Evolutionary conservation across 1,140 invertebrate species (phyloP).

Genomic region (Drosophila cardini): DNA sequence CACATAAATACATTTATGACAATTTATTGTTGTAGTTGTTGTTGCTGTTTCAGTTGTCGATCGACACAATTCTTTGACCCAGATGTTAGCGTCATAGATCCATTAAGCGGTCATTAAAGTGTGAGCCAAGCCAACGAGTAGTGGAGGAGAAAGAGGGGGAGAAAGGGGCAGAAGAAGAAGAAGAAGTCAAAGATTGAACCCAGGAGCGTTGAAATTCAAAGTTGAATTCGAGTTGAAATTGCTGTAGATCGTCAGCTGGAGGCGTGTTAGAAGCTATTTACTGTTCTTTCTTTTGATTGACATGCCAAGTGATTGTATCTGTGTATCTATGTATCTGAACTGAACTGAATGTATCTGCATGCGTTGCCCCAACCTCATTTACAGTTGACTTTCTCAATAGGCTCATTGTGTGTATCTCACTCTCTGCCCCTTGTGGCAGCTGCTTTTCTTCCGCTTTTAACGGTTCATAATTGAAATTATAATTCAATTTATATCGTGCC

Average conservation of each 20-base stretch:
- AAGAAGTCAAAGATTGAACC: slow-evolving; percentile 32
- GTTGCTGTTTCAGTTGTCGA: slow-evolving; percentile 7
- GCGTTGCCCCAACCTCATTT: slow-evolving; percentile 68
- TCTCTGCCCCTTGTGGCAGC: slow-evolving; percentile 29
- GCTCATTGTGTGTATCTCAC: slow-evolving; percentile 52
- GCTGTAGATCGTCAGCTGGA: slow-evolving; percentile 25
- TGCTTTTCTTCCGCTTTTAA: slow-evolving; percentile 80
- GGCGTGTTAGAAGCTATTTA: slow-evolving; percentile 61
- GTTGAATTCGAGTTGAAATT: slow-evolving; percentile 20
- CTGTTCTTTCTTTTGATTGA: slow-evolving; percentile 75
- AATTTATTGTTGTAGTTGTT: slow-evolving; percentile 32
- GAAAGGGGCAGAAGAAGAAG: no score
- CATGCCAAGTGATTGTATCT: slow-evolving; percentile 51
- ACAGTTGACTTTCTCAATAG: slow-evolving; percentile 73
- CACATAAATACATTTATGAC: slow-evolving; percentile 50
- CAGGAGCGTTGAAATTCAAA: slow-evolving; percentile 30
- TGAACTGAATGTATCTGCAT: neutral
- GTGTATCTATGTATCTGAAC: slow-evolving; percentile 11
- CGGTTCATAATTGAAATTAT: slow-evolving; percentile 82
- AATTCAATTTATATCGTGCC: slow-evolving; percentile 69
- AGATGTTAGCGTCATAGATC: slow-evolving; percentile 49
- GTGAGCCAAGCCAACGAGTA: slow-evolving; percentile 51
- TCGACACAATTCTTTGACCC: slow-evolving; percentile 61
- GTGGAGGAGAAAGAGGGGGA: no score
- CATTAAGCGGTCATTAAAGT: slow-evolving; percentile 70